These are phyloP conservation scores for Bovichtus diacanthus DNA, from an alignment of 2,797 vertebrate genomes.

Conservation along the genomic window DNA sequence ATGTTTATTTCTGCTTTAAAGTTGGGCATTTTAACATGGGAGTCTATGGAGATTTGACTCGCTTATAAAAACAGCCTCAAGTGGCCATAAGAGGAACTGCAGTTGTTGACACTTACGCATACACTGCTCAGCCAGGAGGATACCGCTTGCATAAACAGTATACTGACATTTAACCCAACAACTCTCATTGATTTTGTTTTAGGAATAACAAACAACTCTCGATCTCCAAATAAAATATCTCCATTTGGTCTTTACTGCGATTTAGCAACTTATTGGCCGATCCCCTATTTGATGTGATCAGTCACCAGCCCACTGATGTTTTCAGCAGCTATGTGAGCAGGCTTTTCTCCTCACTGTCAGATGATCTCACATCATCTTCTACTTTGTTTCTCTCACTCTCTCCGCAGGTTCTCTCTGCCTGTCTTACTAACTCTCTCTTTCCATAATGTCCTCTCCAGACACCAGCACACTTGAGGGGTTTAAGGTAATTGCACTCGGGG, in stretches of 20 bases:
- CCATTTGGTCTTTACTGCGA: not conserved
- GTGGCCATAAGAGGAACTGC: not conserved
- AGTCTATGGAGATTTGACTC: too few species aligned
- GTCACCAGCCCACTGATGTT: constrained; percentile 15
- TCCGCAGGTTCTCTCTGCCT: constrained; percentile 53
- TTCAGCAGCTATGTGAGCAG: constrained; percentile 18
- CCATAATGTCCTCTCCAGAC: constrained; percentile 81
- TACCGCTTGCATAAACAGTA: too few species aligned
- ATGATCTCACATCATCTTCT: constrained; percentile 57
- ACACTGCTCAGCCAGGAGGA: too few species aligned
- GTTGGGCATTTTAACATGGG: too few species aligned
- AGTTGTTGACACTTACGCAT: too few species aligned
- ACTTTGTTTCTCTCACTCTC: constrained; percentile 47
- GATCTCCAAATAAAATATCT: not conserved
- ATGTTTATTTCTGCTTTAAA: too few species aligned
- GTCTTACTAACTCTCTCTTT: constrained; percentile 66
- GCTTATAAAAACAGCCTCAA: too few species aligned
- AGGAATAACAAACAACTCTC: not conserved
- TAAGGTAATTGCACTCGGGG: constrained; percentile 85
- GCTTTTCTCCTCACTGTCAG: constrained; percentile 49
- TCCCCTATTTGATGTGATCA: constrained; percentile 21
- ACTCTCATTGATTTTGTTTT: not conserved
- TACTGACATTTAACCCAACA: not conserved
- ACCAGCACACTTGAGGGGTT: constrained; percentile 82
- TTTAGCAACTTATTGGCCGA: not conserved